phyloP scores from a whole-genome alignment of 2,888 invertebrate genomes.

The Leistus spinibarbis region DNA sequence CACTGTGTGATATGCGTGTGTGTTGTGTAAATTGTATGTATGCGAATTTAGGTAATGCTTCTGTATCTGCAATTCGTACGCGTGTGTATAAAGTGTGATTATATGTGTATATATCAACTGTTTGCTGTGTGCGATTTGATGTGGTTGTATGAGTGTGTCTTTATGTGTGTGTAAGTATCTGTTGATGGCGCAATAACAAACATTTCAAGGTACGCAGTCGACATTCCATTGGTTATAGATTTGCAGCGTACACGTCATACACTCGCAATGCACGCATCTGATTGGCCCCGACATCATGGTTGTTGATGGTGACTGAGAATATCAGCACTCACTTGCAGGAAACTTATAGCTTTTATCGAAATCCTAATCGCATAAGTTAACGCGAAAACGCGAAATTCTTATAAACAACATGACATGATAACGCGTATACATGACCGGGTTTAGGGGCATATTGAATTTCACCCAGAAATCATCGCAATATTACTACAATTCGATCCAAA shows the following conservation, averaged over 20 bases:
- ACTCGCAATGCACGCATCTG: constrained; percentile 21
- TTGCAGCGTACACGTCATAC: constrained; percentile 15
- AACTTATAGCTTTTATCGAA: constrained; percentile 10
- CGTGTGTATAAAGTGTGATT: too few relatives aligned
- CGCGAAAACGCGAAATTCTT: too few relatives aligned
- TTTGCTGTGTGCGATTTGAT: too few relatives aligned
- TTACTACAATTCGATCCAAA: not conserved
- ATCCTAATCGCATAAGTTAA: constrained; percentile 18
- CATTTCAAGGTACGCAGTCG: constrained; percentile 28
- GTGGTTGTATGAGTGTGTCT: not conserved
- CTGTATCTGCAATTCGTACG: too few relatives aligned
- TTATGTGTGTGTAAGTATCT: not conserved
- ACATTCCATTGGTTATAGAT: constrained; percentile 35
- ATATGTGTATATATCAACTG: too few relatives aligned
- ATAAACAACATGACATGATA: too few relatives aligned
- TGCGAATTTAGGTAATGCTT: too few relatives aligned
- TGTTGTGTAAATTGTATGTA: too few relatives aligned
- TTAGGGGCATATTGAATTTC: too few relatives aligned
- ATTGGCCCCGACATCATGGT: constrained; percentile 28
- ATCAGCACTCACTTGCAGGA: constrained; percentile 3
- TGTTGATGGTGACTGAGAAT: not conserved
- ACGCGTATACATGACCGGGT: too few relatives aligned
- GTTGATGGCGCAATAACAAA: constrained; percentile 28
- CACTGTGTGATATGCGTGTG: too few relatives aligned
- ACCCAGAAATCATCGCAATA: not conserved